Percentiles rank a stretch among this genome's conserved stretches.
Conservation (phyloP, 2,113 vertebrate genomes). For the Pimephales promelas region DNA sequence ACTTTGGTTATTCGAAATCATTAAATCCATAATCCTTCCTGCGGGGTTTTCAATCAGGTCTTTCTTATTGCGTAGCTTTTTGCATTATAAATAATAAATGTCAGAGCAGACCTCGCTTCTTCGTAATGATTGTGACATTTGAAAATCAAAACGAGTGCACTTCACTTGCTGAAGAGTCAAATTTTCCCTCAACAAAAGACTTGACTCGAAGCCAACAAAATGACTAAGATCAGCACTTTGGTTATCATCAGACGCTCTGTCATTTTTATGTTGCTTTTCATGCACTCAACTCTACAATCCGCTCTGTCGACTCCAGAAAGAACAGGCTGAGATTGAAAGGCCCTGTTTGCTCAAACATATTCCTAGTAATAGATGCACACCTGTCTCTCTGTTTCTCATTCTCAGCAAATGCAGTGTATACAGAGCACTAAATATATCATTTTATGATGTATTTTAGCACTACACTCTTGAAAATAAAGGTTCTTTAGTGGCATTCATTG, state of each 20-base stretch:
- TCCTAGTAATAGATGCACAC: not conserved
- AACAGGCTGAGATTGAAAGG: conserved; percentile 49
- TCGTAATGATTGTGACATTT: conserved; percentile 60
- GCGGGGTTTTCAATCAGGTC: conserved; percentile 47
- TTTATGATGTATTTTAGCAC: too few relatives aligned
- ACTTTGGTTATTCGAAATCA: conserved; percentile 37
- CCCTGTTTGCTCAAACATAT: conserved; percentile 41
- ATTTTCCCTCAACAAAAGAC: conserved; percentile 61
- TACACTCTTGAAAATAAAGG: too few relatives aligned
- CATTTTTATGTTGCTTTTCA: conserved; percentile 66
- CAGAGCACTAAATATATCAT: too few relatives aligned
- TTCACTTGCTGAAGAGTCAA: conserved; percentile 56
- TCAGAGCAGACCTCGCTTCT: conserved; percentile 48
- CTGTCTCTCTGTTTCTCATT: conserved; percentile 5
- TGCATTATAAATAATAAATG: conserved; percentile 60
- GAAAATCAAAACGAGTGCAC: conserved; percentile 60
- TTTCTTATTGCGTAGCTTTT: conserved; percentile 46
- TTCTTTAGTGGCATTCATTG: too few relatives aligned
- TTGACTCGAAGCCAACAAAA: conserved; percentile 58
- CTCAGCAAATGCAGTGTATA: too few relatives aligned
- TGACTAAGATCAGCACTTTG: conserved; percentile 62
- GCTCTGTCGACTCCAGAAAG: conserved; percentile 57
- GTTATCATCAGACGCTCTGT: conserved; percentile 58
- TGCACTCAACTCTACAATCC: conserved; percentile 60
- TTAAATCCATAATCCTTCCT: conserved; percentile 36